Percentiles rank a stretch among this genome's conserved stretches.
Conservation (phyloP, 2,113 vertebrate species). For the rabbit (Oryctolagus cuniculus) region mOryCun1.1 NC_091445.1:23834501-23835000, state of each 20-base stretch:
- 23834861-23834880: background rate
- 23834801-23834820: too few species aligned
- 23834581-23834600: background rate
- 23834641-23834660: background rate
- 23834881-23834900: background rate
- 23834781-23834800: background rate
- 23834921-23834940: background rate
- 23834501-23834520: constrained; percentile 22
- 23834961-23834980: background rate
- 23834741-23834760: constrained; percentile 18
- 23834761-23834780: background rate
- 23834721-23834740: background rate
- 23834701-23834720: background rate
- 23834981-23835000: background rate
- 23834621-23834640: background rate
- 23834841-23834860: background rate
- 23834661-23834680: background rate
- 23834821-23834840: background rate
- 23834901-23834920: background rate
- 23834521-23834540: constrained; percentile 33
- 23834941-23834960: background rate
- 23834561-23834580: background rate
- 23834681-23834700: background rate
- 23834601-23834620: constrained; percentile 3
- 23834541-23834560: background rate